phyloP scores from a whole-genome alignment of 1,140 invertebrate genomes.

The Antheraea pernyi region DNA sequence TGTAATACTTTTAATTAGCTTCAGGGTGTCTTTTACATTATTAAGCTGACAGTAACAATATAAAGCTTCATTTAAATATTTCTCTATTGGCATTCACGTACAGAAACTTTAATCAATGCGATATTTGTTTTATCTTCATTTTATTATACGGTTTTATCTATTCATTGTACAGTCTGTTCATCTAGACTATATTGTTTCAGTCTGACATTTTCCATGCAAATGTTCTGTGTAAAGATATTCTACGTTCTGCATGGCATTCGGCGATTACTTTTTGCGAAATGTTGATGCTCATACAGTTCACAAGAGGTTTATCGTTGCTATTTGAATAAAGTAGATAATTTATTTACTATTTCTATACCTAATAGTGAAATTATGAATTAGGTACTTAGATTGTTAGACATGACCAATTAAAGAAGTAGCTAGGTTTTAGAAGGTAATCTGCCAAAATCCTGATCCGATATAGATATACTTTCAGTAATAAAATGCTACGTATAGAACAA shows the following conservation, averaged over 20 bases:
- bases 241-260: slow-evolving; percentile 1
- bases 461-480: too few relatives aligned
- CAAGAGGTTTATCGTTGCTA: not conserved
- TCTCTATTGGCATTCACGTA: not conserved
- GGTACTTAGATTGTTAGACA: too few relatives aligned
- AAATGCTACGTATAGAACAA: too few relatives aligned
- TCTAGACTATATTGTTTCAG: slow-evolving; percentile 56
- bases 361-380: not conserved
- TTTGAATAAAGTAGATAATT: not conserved
- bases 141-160: slow-evolving; percentile 34
- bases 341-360: not conserved
- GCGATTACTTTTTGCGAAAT: not conserved
- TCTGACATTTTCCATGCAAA: slow-evolving; percentile 59
- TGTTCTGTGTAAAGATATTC: slow-evolving; percentile 34
- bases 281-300: not conserved
- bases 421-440: too few relatives aligned
- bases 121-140: slow-evolving; percentile 7
- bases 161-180: slow-evolving; percentile 41
- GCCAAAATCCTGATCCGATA: too few relatives aligned
- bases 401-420: too few relatives aligned
- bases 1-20: too few relatives aligned
- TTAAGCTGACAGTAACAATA: too few relatives aligned
- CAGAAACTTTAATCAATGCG: not conserved
- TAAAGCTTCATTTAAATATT: not conserved
- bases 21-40: too few relatives aligned